Conservation (phyloP, 2,113 vertebrate species). For the Otocyon megalotis region DNA sequence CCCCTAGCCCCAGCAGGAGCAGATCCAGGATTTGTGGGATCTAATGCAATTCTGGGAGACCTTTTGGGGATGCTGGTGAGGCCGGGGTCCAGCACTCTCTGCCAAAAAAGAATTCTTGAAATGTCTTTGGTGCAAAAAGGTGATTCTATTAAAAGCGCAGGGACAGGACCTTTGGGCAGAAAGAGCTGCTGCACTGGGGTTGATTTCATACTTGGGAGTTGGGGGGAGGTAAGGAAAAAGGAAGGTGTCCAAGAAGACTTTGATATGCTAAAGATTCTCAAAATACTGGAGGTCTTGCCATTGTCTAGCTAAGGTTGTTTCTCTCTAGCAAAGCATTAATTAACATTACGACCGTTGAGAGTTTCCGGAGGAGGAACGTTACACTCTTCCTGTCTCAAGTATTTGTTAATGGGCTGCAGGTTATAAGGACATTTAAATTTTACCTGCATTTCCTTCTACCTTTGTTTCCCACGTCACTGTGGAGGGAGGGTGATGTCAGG, state of each 20-base stretch:
- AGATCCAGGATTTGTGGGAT: neutral
- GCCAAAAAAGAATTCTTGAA: neutral
- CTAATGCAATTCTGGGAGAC: neutral
- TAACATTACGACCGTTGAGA: neutral
- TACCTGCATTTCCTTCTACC: neutral
- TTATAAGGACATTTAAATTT: neutral
- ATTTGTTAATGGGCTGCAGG: neutral
- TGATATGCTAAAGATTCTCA: neutral
- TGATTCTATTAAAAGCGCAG: neutral
- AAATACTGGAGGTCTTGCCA: neutral
- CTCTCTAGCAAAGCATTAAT: neutral
- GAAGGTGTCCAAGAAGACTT: neutral
- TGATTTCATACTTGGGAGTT: neutral
- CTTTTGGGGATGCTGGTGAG: neutral
- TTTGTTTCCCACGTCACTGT: neutral
- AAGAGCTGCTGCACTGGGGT: neutral
- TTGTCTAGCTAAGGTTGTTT: neutral
- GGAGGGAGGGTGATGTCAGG: neutral
- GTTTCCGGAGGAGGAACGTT: neutral
- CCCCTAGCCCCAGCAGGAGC: neutral
- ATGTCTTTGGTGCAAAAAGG: neutral
- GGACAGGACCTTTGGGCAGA: neutral
- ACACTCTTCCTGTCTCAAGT: neutral
- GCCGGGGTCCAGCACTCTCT: neutral
- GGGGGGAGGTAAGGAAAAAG: neutral